Conservation (phyloP, 2,113 vertebrate genomes). For the Dicaeum eximium region DNA sequence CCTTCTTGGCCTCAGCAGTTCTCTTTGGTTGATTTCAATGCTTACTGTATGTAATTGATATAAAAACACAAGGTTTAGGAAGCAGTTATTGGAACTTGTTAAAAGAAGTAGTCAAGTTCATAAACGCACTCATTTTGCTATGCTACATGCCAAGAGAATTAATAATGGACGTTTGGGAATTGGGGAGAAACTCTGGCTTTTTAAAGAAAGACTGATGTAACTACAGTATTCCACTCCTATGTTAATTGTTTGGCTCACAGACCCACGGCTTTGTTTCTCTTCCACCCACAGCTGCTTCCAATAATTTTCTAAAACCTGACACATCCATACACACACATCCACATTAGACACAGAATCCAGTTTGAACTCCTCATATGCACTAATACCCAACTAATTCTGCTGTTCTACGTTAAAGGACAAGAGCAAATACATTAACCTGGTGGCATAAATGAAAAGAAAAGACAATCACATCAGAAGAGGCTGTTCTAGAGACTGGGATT, state of each 20-base stretch:
- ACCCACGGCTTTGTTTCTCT: slow-evolving; percentile 56
- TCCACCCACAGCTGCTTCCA: slow-evolving; percentile 63
- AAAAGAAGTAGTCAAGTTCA: slow-evolving; percentile 80
- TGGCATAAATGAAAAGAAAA: not conserved
- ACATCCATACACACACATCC: not conserved
- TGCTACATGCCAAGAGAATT: slow-evolving; percentile 76
- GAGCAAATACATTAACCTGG: not conserved
- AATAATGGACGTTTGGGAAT: slow-evolving; percentile 70
- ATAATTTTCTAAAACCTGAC: slow-evolving; percentile 52
- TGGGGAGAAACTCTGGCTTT: slow-evolving; percentile 64
- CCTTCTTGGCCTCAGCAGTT: slow-evolving; percentile 67
- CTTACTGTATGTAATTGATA: slow-evolving; percentile 80
- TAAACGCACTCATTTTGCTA: slow-evolving; percentile 75
- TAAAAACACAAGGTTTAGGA: slow-evolving; percentile 80
- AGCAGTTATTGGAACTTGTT: slow-evolving; percentile 81
- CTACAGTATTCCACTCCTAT: slow-evolving; percentile 53
- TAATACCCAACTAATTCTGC: not conserved
- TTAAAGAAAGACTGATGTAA: slow-evolving; percentile 69
- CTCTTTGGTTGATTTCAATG: slow-evolving; percentile 74
- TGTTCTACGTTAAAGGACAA: not conserved
- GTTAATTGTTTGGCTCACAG: slow-evolving; percentile 65
- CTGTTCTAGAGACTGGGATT: not conserved
- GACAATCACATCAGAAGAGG: not conserved
- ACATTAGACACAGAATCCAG: not conserved
- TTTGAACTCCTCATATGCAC: not conserved